Conservation (phyloP, 2,888 invertebrate genomes). For the Apodemia hepburni region DNA sequence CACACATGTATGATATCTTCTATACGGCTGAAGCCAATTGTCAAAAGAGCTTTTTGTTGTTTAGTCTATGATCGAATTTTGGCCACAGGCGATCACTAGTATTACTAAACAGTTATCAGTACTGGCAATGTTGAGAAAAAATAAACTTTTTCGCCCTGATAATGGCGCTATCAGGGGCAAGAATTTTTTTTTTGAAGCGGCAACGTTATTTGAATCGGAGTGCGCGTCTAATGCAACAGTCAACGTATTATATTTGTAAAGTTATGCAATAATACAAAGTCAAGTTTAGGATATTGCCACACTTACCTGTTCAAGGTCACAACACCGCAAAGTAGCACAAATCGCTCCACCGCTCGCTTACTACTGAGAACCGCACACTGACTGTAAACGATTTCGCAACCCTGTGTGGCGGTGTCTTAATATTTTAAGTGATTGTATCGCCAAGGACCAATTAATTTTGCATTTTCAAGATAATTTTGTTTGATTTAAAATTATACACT, state of each 20-base stretch:
- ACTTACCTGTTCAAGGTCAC: constrained; percentile 62
- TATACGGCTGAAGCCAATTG: too few species aligned
- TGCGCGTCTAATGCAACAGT: background rate
- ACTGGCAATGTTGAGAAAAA: too few species aligned
- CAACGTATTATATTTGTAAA: background rate
- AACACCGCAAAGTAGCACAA: constrained; percentile 50
- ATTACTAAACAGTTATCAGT: too few species aligned
- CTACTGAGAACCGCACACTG: constrained; percentile 58
- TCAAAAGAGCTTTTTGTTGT: too few species aligned
- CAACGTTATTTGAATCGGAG: background rate
- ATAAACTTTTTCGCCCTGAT: too few species aligned
- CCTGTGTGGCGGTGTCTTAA: constrained; percentile 62
- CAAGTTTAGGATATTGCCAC: constrained; percentile 52
- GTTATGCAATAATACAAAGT: constrained; percentile 40
- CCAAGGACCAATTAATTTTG: constrained; percentile 43
- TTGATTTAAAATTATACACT: background rate
- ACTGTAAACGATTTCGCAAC: constrained; percentile 57
- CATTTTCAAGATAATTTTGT: constrained; percentile 2
- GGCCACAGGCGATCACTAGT: too few species aligned
- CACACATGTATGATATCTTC: too few species aligned
- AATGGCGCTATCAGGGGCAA: background rate
- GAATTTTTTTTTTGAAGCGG: too few species aligned
- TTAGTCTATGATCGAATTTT: too few species aligned
- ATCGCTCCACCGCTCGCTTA: constrained; percentile 52
- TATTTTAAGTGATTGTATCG: constrained; percentile 55